Percentiles rank a stretch among this genome's conserved stretches.
These are phyloP conservation scores for Pelecanus crispus DNA, from an alignment of 2,113 vertebrate species.

Conservation along the genomic window DNA sequence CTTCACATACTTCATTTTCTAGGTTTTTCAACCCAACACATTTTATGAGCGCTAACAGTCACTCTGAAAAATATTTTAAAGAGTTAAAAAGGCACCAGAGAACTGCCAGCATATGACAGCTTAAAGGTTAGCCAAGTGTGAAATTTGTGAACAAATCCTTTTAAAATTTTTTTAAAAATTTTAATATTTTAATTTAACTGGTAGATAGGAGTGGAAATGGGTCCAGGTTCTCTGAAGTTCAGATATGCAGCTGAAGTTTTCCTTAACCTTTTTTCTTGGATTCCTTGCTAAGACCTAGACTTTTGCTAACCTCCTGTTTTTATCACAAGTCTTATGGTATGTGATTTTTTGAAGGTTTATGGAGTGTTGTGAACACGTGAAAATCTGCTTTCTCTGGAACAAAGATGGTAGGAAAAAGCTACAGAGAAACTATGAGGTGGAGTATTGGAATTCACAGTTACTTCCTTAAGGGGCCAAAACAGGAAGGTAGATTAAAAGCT, in stretches of 20 bases:
- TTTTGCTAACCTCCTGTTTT: background rate
- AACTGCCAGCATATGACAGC: background rate
- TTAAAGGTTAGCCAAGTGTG: background rate
- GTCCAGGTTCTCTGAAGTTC: background rate
- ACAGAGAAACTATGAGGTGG: background rate
- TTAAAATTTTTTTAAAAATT: background rate
- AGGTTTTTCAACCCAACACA: background rate
- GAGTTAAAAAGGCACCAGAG: background rate
- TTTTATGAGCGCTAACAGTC: background rate
- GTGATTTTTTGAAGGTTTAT: background rate
- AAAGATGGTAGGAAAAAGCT: background rate
- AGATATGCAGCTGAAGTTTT: background rate
- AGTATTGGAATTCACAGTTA: background rate
- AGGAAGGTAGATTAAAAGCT: background rate
- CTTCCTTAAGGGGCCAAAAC: background rate
- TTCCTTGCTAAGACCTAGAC: background rate
- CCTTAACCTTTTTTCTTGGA: background rate
- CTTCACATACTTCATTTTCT: background rate
- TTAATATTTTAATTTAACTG: background rate
- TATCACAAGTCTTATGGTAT: background rate
- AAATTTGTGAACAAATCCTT: background rate
- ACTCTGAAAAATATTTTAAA: background rate
- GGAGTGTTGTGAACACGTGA: background rate
- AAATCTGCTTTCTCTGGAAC: background rate
- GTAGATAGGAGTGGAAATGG: background rate